These are phyloP conservation scores for Brachylomia viminalis DNA, from an alignment of 2,888 invertebrate genomes.

Conservation along the genomic window DNA sequence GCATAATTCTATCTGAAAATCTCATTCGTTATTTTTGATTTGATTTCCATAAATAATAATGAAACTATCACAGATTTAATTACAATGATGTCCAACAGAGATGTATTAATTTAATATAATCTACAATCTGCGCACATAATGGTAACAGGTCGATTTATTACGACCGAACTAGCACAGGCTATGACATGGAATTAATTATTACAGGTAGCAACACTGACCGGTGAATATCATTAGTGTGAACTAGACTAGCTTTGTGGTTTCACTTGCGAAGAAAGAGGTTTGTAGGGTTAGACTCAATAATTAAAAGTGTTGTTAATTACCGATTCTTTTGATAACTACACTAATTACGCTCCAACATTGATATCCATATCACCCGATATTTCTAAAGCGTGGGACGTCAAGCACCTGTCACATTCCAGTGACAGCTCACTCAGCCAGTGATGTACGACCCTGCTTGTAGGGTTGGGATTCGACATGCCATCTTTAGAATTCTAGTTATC, in stretches of 20 bases:
- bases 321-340: neutral
- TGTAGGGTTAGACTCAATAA: too few relatives aligned
- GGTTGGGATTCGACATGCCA: neutral
- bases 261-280: neutral
- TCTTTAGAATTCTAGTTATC: neutral
- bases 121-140: constrained; percentile 17
- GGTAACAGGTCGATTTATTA: constrained; percentile 22
- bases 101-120: constrained; percentile 29
- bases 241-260: constrained; percentile 12
- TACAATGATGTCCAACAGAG: neutral
- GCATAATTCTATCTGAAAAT: neutral
- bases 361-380: neutral
- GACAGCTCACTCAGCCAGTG: neutral
- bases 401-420: neutral
- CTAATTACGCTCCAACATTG: neutral
- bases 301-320: neutral
- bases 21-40: neutral
- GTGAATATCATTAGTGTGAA: constrained; percentile 7
- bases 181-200: constrained; percentile 28
- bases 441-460: neutral
- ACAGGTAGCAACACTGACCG: neutral
- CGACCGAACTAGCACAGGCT: constrained; percentile 20
- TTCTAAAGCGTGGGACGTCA: neutral
- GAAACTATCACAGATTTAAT: neutral
- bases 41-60: constrained; percentile 3